These are phyloP conservation scores for Parnassius smintheus DNA, from an alignment of 2,888 invertebrate genomes.

Conservation along the genomic window DNA sequence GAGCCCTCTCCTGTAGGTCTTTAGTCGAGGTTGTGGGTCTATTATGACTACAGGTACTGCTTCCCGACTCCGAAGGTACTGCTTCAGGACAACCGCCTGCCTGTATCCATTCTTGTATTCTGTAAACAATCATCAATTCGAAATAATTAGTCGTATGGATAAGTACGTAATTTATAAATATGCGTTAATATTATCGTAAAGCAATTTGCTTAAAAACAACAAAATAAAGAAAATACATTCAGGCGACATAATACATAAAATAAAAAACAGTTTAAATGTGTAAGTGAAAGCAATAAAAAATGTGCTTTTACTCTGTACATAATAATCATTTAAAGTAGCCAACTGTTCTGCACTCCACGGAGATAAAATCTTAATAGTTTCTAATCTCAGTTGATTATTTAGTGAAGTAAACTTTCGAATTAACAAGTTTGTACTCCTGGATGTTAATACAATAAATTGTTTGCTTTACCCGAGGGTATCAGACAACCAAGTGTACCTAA, in stretches of 20 bases:
- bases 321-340: conserved; percentile 3
- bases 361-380: no score
- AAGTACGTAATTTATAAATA: no score
- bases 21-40: conserved; percentile 53
- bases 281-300: conserved; percentile 5
- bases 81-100: conserved; percentile 66
- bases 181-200: no score
- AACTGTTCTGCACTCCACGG: conserved; percentile 7
- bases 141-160: neutral
- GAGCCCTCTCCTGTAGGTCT: conserved; percentile 67
- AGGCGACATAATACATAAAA: no score
- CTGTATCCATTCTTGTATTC: conserved; percentile 67
- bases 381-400: no score
- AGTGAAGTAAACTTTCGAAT: no score
- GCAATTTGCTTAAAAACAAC: no score
- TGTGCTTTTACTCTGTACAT: conserved; percentile 2
- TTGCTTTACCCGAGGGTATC: no score
- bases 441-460: no score
- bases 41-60: conserved; percentile 55
- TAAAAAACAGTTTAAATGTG: neutral
- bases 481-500: no score
- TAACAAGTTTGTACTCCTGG: no score
- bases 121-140: conserved; percentile 28
- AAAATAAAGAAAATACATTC: no score
- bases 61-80: conserved; percentile 53